Conservation (phyloP, 37 sponge, comb jelly and placozoan genomes). For the Amphimedon queenslandica region DNA sequence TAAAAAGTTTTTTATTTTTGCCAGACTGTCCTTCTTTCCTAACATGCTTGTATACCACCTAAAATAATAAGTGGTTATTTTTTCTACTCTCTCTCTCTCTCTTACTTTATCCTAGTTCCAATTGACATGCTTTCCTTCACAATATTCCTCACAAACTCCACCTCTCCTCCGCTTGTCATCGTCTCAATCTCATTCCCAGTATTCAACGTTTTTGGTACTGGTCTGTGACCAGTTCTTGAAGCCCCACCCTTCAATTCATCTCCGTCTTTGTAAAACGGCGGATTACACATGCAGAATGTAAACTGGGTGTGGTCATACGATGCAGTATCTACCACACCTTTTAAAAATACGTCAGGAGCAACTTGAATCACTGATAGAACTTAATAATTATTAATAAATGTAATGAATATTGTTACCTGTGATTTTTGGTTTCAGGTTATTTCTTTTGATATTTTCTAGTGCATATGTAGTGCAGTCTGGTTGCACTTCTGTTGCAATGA, state of each 20-base stretch:
- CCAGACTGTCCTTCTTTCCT: too few relatives aligned
- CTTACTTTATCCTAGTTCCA: conserved; percentile 55
- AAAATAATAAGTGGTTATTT: background rate
- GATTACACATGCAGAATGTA: conserved; percentile 97
- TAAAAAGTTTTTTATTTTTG: conserved; percentile 6
- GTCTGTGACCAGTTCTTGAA: conserved; percentile 18
- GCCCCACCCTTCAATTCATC: conserved; percentile 14
- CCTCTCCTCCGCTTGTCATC: conserved; percentile 88
- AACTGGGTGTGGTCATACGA: conserved; percentile 47
- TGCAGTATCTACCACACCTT: conserved; percentile 23
- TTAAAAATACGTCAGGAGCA: conserved; percentile 12
- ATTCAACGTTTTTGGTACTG: conserved; percentile 36
- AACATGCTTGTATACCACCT: background rate
- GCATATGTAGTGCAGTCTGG: conserved; percentile 47
- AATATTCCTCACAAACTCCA: conserved; percentile 77
- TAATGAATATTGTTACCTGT: conserved; percentile 18
- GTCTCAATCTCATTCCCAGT: conserved; percentile 57
- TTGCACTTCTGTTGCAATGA: conserved; percentile 89
- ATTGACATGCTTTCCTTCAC: conserved; percentile 80
- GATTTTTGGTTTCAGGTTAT: conserved; percentile 55
- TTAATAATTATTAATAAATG: too few relatives aligned
- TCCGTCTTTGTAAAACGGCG: conserved; percentile 85
- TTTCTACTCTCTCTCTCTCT: too few relatives aligned
- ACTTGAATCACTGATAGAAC: conserved; percentile 41
- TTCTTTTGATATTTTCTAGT: conserved; percentile 58